Conservation (phyloP, 2,888 invertebrate species). For the Tethea ocularis region DNA sequence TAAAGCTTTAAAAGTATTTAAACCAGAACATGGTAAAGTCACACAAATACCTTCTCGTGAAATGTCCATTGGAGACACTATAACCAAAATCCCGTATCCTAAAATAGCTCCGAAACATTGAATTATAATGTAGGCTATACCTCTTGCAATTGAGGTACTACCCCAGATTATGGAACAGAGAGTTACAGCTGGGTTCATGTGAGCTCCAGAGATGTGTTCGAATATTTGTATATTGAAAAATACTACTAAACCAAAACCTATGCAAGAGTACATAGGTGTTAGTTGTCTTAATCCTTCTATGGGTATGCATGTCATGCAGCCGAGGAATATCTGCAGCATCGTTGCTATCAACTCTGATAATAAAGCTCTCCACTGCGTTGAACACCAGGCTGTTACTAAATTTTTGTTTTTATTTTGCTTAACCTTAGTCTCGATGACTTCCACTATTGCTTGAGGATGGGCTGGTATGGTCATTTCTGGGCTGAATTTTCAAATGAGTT, state of each 20-base stretch:
- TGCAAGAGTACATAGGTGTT: slow-evolving; percentile 76
- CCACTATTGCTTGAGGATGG: neutral
- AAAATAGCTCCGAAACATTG: slow-evolving; percentile 87
- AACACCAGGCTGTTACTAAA: slow-evolving; percentile 43
- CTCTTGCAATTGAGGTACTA: slow-evolving; percentile 79
- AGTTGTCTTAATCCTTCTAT: slow-evolving; percentile 58
- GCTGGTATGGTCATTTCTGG: neutral
- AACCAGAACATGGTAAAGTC: slow-evolving; percentile 80
- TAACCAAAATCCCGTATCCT: slow-evolving; percentile 86
- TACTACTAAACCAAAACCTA: slow-evolving; percentile 88
- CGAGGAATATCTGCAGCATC: slow-evolving; percentile 86
- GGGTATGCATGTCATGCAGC: slow-evolving; percentile 88
- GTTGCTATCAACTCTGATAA: slow-evolving; percentile 88
- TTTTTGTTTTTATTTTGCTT: slow-evolving; percentile 21
- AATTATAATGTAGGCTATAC: slow-evolving; percentile 84
- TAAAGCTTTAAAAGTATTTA: slow-evolving; percentile 81
- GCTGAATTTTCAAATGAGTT: neutral
- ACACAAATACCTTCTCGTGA: slow-evolving; percentile 82
- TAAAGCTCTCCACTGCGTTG: slow-evolving; percentile 49
- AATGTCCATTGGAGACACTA: slow-evolving; percentile 72
- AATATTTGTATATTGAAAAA: slow-evolving; percentile 88
- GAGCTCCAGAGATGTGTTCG: slow-evolving; percentile 91
- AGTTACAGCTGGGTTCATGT: slow-evolving; percentile 91
- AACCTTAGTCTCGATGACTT: neutral
- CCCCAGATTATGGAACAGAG: slow-evolving; percentile 86